Conservation (phyloP, 2,113 vertebrate genomes). For the human region DNA sequence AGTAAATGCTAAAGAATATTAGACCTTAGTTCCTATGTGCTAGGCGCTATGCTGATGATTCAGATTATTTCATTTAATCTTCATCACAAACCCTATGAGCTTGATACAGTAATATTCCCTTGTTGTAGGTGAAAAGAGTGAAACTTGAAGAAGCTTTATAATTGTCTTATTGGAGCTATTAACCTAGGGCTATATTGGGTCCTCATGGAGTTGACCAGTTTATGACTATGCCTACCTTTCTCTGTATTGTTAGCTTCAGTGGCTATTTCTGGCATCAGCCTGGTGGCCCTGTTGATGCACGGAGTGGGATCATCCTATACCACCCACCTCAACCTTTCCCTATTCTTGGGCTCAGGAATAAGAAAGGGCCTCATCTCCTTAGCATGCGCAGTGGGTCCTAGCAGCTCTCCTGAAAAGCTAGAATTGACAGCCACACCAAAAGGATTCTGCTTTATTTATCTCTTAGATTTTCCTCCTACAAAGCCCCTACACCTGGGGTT, state of each 20-base stretch:
- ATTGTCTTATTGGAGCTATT: background rate
- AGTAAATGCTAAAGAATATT: background rate
- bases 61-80: background rate
- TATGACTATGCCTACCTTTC: background rate
- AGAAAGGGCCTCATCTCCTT: background rate
- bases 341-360: background rate
- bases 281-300: background rate
- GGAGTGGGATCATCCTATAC: background rate
- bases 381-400: background rate
- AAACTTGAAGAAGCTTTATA: background rate
- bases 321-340: background rate
- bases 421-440: background rate
- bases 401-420: background rate
- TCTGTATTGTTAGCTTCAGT: background rate
- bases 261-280: background rate
- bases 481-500: constrained; percentile 48
- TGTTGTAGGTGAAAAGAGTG: background rate
- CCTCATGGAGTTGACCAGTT: background rate
- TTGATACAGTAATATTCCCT: background rate
- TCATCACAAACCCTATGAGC: background rate
- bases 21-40: rapidly evolving
- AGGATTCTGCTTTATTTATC: constrained; percentile 34
- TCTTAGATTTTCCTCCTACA: constrained; percentile 31
- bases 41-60: background rate
- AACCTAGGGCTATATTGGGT: background rate